Evolutionary conservation across 2,797 vertebrate genomes (phyloP), one percentile per base, ranked within the genome.

Genomic region (Psittacula derbiana): DNA sequence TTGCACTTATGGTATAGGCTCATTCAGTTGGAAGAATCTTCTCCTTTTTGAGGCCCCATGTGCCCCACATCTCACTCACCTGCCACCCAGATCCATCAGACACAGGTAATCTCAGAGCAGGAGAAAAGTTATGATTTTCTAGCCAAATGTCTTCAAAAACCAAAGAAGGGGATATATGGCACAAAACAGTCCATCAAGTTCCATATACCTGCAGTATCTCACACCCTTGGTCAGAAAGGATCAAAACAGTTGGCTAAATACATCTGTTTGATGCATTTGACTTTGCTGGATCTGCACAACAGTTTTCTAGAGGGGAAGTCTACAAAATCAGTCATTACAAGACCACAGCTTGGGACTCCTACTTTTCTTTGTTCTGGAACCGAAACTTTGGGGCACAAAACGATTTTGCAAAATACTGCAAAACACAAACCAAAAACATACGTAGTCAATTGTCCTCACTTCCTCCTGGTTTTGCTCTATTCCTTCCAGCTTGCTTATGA

Each of bases 81-180:
- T 70, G 64, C 24, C 28, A 47, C 5, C 13, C 36, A 66, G 31
- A 52, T 24, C 13, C 43, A 70, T 65, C 33, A 61, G 58, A 79
- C 15, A 69, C 12, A 27, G 1, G 0, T 7, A 16, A 93, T 55
- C 12, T 31, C 52, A 82, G 18, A 50, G 31, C 1, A 1, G 2
- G 3, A 67, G 16, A 71, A 31, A 62, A 70, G n/a, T 60, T 25
- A 55, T 0, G 1, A 16, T 15, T 69, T 79, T 73, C 43, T 44
- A 43, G 55, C 0, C 20, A 83, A 27, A 61, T 53, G 27, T 43
- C 23, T 24, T 70, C 46, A 64, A 53, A 49, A 36, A 52, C 28
- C 16, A 73, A 87, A 86, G 43, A 31, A 67, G 31, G 2, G 11
- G 5, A 10, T 21, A 80, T 0, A 0, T 20, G 33, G 31, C 10